These are phyloP conservation scores for Malurus alboscapulatus DNA, from an alignment of 2,113 vertebrate species.

Conservation along the genomic window DNA sequence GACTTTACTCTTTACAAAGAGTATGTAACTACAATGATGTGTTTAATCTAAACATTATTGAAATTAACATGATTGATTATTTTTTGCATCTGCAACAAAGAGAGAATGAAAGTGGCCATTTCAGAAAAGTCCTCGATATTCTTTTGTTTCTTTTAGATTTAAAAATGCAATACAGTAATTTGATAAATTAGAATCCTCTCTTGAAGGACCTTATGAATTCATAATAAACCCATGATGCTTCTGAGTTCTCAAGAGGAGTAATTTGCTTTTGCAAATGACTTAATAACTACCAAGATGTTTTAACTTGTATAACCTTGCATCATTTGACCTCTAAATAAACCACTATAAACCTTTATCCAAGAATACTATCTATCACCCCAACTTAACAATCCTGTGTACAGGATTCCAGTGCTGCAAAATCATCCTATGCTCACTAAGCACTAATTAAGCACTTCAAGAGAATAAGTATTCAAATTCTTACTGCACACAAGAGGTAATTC, in stretches of 20 bases:
- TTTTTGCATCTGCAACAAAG: not conserved
- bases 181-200: not conserved
- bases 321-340: not conserved
- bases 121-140: not conserved
- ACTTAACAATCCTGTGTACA: not conserved
- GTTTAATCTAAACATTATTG: not conserved
- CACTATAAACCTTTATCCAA: not conserved
- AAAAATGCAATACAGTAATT: not conserved
- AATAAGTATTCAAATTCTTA: not conserved
- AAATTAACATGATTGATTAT: not conserved
- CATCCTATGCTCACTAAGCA: not conserved
- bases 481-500: not conserved
- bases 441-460: not conserved
- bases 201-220: not conserved
- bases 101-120: not conserved
- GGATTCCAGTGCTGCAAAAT: not conserved
- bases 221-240: not conserved
- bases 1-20: not conserved
- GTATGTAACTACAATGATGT: fast-evolving
- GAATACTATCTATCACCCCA: not conserved
- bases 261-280: not conserved
- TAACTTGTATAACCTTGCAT: not conserved
- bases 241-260: not conserved
- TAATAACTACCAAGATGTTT: not conserved
- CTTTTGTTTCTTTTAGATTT: not conserved